These are phyloP conservation scores for Alces alces DNA, from an alignment of 2,113 vertebrate species.

Conservation along the genomic window DNA sequence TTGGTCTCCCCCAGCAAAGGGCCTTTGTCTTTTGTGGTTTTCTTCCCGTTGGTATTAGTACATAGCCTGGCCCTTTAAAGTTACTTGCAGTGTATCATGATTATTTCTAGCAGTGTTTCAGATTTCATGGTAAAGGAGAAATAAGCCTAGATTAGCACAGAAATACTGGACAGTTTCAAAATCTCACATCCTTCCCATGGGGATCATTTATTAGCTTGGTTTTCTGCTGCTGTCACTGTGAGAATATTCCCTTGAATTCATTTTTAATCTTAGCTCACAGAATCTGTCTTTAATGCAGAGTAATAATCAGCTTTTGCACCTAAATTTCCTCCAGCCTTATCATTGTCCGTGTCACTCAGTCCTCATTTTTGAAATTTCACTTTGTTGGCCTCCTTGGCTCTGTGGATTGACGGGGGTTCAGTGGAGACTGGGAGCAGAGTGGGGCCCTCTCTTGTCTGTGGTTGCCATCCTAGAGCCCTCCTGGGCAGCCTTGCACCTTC, in stretches of 20 bases:
- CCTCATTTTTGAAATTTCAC: neutral
- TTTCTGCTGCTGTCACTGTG: neutral
- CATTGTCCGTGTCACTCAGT: neutral
- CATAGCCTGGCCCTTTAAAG: neutral
- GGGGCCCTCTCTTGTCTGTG: neutral
- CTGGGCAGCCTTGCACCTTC: neutral
- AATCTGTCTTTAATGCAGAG: neutral
- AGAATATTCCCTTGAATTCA: neutral
- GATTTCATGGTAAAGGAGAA: neutral
- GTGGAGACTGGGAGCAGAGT: neutral
- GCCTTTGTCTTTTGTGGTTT: neutral
- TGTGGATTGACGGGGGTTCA: neutral
- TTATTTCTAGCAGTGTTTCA: conserved; percentile 28
- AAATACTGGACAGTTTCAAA: neutral
- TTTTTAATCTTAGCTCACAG: neutral
- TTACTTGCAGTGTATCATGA: neutral
- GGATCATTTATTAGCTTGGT: neutral
- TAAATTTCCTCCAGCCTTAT: neutral
- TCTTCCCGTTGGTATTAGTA: neutral
- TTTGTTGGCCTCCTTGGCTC: neutral
- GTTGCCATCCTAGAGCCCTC: neutral
- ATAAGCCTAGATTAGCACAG: neutral
- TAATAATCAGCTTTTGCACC: neutral
- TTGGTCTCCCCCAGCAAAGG: neutral
- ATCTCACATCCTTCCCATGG: neutral